Percentiles rank a stretch among this genome's conserved stretches.
Evolutionary conservation across 2,113 vertebrate species (phyloP).

Genomic region (Gambusia holbrooki): DNA sequence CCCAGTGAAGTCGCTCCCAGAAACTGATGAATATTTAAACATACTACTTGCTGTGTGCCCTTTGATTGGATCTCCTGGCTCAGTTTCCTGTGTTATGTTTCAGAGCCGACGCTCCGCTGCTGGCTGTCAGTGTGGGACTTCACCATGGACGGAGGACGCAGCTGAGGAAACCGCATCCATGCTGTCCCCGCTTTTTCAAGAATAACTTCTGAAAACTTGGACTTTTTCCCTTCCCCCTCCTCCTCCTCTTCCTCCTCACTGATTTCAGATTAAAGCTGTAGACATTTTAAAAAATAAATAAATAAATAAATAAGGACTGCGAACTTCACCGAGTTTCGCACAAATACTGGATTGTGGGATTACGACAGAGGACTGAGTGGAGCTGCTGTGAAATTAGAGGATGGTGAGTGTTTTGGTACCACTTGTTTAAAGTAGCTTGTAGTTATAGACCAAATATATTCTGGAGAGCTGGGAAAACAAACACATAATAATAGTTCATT

Average conservation of each 20-base stretch:
- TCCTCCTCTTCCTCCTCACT: neutral
- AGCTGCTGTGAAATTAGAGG: slow-evolving; percentile 41
- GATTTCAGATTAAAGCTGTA: slow-evolving; percentile 4
- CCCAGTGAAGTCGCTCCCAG: slow-evolving; percentile 24
- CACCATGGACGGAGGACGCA: slow-evolving; percentile 61
- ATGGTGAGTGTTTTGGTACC: slow-evolving; percentile 67
- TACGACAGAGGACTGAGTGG: slow-evolving; percentile 24
- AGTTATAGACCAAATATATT: slow-evolving; percentile 1
- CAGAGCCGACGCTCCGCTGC: slow-evolving; percentile 4
- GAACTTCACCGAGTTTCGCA: slow-evolving; percentile 27
- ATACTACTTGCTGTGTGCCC: neutral
- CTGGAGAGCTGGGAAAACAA: neutral
- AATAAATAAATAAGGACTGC: neutral
- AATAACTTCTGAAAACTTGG: slow-evolving; percentile 40
- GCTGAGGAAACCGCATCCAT: slow-evolving; percentile 60
- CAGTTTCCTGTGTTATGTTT: slow-evolving; percentile 63
- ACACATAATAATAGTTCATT: neutral
- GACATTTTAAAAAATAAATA: neutral
- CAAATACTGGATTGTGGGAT: slow-evolving; percentile 32
- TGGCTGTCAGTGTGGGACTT: slow-evolving; percentile 44
- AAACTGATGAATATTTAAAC: slow-evolving; percentile 67
- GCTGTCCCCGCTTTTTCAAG: slow-evolving; percentile 36
- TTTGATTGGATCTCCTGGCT: slow-evolving; percentile 58
- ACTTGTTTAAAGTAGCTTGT: slow-evolving; percentile 10
- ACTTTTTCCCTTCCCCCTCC: neutral